These are phyloP conservation scores for Oceanites oceanicus DNA, from an alignment of 2,113 vertebrate genomes.

Conservation along the genomic window DNA sequence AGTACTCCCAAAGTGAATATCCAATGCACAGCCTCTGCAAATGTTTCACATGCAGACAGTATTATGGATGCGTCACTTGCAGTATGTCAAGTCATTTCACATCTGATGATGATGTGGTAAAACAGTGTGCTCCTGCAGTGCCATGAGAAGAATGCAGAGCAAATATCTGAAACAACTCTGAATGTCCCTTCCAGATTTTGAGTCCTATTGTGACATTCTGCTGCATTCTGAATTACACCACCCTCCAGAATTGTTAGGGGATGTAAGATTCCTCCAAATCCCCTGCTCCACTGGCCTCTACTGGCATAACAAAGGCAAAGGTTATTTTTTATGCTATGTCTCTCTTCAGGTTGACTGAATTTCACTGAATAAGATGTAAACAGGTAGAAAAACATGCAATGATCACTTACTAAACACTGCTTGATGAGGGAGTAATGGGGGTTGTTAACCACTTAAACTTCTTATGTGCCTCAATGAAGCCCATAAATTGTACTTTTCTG, in stretches of 20 bases:
- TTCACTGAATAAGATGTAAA: not conserved
- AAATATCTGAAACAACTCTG: not conserved
- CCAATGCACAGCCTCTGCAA: not conserved
- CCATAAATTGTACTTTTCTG: not conserved
- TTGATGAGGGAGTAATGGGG: not conserved
- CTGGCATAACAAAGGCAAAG: not conserved
- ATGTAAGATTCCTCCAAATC: not conserved
- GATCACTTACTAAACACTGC: not conserved
- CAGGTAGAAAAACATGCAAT: not conserved
- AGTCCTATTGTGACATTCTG: not conserved
- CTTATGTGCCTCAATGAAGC: not conserved
- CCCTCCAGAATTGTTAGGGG: not conserved
- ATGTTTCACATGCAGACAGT: constrained; percentile 20
- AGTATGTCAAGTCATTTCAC: not conserved
- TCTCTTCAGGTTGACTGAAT: not conserved
- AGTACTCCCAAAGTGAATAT: not conserved
- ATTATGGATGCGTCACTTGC: not conserved
- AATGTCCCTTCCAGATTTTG: not conserved
- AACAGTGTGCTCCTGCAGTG: not conserved
- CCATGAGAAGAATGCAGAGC: not conserved
- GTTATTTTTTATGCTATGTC: not conserved
- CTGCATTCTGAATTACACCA: not conserved
- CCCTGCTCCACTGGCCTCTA: not conserved
- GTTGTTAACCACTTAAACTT: not conserved
- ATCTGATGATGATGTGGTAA: not conserved